Evolutionary conservation across 2,888 invertebrate species (phyloP), one percentile per base, ranked within the genome.

Genomic region (Zhengitettix transpicula): DNA sequence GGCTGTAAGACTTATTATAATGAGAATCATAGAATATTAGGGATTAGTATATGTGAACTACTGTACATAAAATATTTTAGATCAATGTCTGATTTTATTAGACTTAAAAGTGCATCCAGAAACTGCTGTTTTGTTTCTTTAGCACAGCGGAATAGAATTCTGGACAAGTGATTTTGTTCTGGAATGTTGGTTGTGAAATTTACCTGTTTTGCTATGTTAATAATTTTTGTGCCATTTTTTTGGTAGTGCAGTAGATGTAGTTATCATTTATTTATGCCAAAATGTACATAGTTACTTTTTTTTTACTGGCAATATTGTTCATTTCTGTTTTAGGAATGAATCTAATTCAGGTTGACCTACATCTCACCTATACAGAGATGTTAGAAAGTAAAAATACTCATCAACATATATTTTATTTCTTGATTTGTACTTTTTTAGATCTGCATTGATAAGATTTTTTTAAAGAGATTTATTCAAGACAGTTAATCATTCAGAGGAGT

Each of bases 111-210:
- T 28, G 28, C 28, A 28, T 28, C 28, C 28, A 28, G 28, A 28
- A 28, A 28, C 28, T 5, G 28, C 28, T 28, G 28, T 28, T 28
- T 28, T 28, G 28, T 28, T 28, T 28, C 28, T 28, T 28, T 28
- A 28, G 28, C 28, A 28, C 28, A 28, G 28, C 7, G 28, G 28
- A 28, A 28, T 28, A 28, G 28, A 28, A 28, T 28, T 28, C 28
- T 28, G 28, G 28, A 28, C 28, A 28, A 28, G 28, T 28, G 28
- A 28, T 61, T 61, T 56, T 60, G 52, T 55, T 58, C 58, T 61
- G 61, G 62, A 61, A 60, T 65, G 62, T 64, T 64, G 65, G 64
- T 65, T 65, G 65, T 65, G 65, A 65, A 62, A 60, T 58, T 56
- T 62, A 58, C 60, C 63, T 62, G 61, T 62, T 58, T 65, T 63